These are phyloP conservation scores for Tenualosa ilisha DNA, from an alignment of 2,797 vertebrate species.

Conservation along the genomic window DNA sequence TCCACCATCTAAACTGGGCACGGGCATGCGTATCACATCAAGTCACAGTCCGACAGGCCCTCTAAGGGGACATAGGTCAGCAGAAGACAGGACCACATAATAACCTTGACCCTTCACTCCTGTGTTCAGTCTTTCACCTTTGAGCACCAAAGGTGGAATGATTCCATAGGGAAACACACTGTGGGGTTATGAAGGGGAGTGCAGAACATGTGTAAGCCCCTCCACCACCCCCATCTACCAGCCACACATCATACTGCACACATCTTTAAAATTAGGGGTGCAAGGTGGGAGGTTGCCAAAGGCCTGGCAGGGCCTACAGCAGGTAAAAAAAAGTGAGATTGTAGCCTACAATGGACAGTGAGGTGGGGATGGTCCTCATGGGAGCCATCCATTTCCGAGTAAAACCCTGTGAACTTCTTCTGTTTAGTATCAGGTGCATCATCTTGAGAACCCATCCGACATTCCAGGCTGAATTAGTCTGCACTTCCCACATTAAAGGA, in stretches of 20 bases:
- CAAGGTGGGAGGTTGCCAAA: constrained; percentile 82
- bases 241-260: constrained; percentile 29
- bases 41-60: neutral
- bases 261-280: constrained; percentile 82
- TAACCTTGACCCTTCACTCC: constrained; percentile 29
- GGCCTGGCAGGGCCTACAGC: constrained; percentile 63
- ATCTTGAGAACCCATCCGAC: constrained; percentile 96
- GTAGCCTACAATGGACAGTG: constrained; percentile 77
- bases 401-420: constrained; percentile 87
- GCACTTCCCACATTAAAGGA: constrained; percentile 90
- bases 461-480: constrained; percentile 94
- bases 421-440: constrained; percentile 98
- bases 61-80: neutral
- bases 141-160: constrained; percentile 55
- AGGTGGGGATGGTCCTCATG: constrained; percentile 79
- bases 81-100: neutral
- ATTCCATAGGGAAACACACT: constrained; percentile 31
- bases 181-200: too few relatives aligned
- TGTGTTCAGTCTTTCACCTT: constrained; percentile 55
- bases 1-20: constrained; percentile 55
- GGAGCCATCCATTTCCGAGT: constrained; percentile 85
- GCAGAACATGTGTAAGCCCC: constrained; percentile 54
- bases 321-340: constrained; percentile 69
- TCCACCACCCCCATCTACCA: constrained; percentile 67
- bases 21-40: constrained; percentile 43